These are phyloP conservation scores for Aselliscus stoliczkanus DNA, from an alignment of 2,797 vertebrate species.

Conservation along the genomic window DNA sequence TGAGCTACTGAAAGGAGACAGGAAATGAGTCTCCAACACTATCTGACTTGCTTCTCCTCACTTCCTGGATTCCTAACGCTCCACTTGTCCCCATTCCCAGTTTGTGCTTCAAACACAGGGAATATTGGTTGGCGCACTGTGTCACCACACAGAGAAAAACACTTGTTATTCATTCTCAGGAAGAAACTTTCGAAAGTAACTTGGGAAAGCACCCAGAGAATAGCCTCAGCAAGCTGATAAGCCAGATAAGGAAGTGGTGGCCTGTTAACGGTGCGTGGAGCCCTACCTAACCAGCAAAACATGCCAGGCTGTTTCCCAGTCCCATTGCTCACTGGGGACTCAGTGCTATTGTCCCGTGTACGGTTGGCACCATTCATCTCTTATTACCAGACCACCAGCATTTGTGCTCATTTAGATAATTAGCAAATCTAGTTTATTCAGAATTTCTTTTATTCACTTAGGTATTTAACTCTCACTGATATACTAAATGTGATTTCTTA, in stretches of 20 bases:
- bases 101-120: neutral
- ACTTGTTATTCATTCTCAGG: neutral
- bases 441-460: neutral
- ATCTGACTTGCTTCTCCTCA: neutral
- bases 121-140: neutral
- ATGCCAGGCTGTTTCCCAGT: neutral
- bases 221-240: too few relatives aligned
- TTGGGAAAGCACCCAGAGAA: neutral
- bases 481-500: neutral
- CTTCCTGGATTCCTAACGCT: neutral
- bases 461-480: neutral
- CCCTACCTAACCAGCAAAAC: neutral
- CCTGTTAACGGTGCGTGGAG: neutral
- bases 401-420: neutral
- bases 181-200: neutral
- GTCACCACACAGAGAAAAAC: neutral
- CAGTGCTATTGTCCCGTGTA: fast-evolving
- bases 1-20: neutral
- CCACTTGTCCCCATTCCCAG: neutral
- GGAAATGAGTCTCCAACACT: neutral
- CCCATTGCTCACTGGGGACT: neutral
- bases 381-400: neutral
- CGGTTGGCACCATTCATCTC: neutral
- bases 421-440: neutral
- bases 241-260: too few relatives aligned